These are phyloP conservation scores for Melanerpes formicivorus DNA, from an alignment of 2,113 vertebrate genomes.

Conservation along the genomic window DNA sequence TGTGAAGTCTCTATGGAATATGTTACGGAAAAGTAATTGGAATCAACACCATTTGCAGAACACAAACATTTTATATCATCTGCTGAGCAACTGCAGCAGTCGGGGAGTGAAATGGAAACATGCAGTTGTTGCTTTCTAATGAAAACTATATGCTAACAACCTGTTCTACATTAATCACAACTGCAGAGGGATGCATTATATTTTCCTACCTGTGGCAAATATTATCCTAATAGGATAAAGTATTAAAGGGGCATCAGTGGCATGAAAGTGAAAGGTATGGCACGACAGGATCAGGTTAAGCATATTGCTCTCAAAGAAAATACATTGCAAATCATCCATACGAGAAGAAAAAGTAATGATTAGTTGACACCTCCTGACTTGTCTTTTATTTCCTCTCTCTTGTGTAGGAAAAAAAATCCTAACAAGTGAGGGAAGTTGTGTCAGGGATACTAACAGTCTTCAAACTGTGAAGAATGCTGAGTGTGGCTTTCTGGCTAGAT, in stretches of 20 bases:
- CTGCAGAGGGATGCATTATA: neutral
- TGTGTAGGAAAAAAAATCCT: neutral
- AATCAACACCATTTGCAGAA: neutral
- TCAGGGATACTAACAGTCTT: neutral
- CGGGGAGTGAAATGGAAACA: neutral
- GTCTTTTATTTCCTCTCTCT: neutral
- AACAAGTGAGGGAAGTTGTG: neutral
- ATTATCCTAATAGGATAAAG: neutral
- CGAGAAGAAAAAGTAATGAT: neutral
- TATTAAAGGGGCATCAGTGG: neutral
- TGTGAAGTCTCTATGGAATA: neutral
- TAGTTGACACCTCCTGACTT: neutral
- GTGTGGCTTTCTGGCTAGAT: neutral
- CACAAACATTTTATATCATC: neutral
- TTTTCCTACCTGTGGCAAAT: neutral
- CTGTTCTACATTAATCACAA: neutral
- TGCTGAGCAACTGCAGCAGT: neutral
- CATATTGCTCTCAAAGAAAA: neutral
- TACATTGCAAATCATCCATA: neutral
- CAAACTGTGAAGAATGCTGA: neutral
- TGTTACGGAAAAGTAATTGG: neutral
- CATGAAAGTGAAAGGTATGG: neutral
- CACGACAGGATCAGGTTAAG: neutral
- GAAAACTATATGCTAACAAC: conserved; percentile 5
- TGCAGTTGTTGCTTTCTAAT: neutral